These are phyloP conservation scores for Andrena marginata DNA, from an alignment of 2,888 invertebrate species.

Conservation along the genomic window DNA sequence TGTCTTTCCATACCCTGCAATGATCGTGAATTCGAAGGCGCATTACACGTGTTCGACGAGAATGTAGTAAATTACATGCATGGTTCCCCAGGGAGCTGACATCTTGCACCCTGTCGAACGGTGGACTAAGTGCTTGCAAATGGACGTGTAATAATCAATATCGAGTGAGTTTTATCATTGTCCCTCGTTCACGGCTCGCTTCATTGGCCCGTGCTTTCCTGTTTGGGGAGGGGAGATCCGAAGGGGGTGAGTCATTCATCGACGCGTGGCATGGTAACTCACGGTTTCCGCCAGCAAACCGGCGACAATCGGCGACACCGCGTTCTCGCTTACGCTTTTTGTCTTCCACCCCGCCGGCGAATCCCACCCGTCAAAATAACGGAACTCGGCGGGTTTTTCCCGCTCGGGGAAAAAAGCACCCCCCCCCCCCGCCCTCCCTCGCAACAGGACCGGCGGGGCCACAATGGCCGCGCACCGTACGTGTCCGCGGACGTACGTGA, in stretches of 20 bases:
- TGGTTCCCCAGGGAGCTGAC: background rate
- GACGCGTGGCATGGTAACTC: conserved; percentile 33
- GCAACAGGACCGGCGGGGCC: conserved; percentile 7
- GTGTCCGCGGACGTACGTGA: conserved; percentile 54
- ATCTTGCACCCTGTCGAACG: background rate
- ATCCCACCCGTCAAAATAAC: conserved; percentile 26
- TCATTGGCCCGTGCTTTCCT: background rate
- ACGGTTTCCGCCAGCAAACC: conserved; percentile 34
- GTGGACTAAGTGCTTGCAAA: no score
- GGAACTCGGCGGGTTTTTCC: conserved; percentile 21
- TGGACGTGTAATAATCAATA: no score
- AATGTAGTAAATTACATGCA: background rate
- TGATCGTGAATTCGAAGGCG: background rate
- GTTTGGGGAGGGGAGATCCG: background rate
- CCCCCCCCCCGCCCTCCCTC: no score
- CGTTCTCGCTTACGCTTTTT: conserved; percentile 45
- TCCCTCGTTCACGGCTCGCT: background rate
- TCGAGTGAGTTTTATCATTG: no score
- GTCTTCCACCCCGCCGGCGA: conserved; percentile 33
- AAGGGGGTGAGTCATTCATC: conserved; percentile 1
- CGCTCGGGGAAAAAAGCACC: conserved; percentile 12
- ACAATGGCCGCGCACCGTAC: conserved; percentile 40
- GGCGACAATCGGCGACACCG: background rate
- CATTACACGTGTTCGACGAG: no score
- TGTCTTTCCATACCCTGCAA: background rate